Conservation (phyloP, 2,113 vertebrate genomes). For the Sebastes fasciatus region DNA sequence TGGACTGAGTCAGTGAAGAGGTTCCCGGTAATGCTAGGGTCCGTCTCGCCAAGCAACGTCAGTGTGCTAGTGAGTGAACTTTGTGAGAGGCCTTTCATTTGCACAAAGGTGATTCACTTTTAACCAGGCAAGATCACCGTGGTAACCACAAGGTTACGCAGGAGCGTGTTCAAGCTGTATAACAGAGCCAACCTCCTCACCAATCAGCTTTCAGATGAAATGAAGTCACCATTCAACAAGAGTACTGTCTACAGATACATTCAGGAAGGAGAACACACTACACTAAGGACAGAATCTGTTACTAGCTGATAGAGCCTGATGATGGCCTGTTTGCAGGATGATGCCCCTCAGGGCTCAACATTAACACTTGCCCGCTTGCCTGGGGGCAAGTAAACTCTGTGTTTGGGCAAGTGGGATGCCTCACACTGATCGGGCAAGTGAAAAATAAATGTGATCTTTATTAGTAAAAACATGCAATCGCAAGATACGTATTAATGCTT, state of each 20-base stretch:
- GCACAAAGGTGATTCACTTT: slow-evolving; percentile 31
- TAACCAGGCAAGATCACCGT: slow-evolving; percentile 15
- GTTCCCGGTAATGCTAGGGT: not conserved
- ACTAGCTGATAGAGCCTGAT: not conserved
- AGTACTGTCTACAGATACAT: not conserved
- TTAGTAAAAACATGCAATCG: too few species aligned
- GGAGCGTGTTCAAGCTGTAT: slow-evolving; percentile 1
- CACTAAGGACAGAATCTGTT: not conserved
- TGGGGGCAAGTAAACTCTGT: too few species aligned
- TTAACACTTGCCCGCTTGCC: too few species aligned
- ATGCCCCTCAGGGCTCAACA: not conserved
- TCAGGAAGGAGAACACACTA: not conserved
- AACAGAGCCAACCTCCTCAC: not conserved
- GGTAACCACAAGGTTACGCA: slow-evolving; percentile 14
- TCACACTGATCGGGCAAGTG: too few species aligned
- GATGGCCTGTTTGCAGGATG: not conserved
- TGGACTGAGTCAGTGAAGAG: not conserved
- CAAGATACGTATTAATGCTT: too few species aligned
- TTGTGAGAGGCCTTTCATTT: slow-evolving; percentile 22
- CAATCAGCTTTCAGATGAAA: not conserved
- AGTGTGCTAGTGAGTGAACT: not conserved
- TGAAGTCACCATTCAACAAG: not conserved
- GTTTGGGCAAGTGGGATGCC: too few species aligned
- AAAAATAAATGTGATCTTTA: too few species aligned
- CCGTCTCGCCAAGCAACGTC: not conserved